phyloP scores from a whole-genome alignment of 2,113 vertebrate species.

The Delphinapterus leucas region DNA sequence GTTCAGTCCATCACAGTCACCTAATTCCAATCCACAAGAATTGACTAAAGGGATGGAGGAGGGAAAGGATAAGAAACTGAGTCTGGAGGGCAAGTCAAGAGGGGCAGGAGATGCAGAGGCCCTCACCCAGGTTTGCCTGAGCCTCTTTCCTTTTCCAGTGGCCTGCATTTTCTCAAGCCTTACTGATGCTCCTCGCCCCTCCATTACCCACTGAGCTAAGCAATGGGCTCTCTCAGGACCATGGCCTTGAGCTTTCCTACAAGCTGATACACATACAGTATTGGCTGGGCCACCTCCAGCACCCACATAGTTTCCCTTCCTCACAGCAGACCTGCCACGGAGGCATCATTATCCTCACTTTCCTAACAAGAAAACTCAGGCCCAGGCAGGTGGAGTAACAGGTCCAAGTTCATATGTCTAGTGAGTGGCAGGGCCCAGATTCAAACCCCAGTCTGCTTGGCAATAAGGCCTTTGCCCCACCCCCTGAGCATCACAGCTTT shows the following conservation, averaged over 20 bases:
- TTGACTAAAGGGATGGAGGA: neutral
- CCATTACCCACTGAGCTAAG: neutral
- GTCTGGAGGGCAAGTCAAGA: neutral
- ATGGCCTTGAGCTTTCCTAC: neutral
- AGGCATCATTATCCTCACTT: neutral
- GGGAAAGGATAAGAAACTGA: neutral
- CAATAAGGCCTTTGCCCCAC: neutral
- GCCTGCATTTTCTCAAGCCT: neutral
- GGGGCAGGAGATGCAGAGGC: neutral
- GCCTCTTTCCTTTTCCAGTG: neutral
- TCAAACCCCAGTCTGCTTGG: neutral
- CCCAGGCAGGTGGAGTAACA: neutral
- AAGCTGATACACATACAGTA: neutral
- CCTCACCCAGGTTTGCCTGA: neutral
- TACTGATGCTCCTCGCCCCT: neutral
- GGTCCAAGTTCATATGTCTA: neutral
- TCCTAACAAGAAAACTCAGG: neutral
- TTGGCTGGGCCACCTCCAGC: neutral
- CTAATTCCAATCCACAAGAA: neutral
- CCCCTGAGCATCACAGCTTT: neutral
- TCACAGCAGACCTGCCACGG: neutral
- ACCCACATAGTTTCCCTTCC: neutral
- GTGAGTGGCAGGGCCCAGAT: neutral
- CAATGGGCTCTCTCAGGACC: neutral
- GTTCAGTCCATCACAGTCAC: neutral